Evolutionary conservation across 1,140 invertebrate genomes (phyloP), one percentile per base, ranked within the genome.

Genomic region (Drosophila equinoxialis): DNA sequence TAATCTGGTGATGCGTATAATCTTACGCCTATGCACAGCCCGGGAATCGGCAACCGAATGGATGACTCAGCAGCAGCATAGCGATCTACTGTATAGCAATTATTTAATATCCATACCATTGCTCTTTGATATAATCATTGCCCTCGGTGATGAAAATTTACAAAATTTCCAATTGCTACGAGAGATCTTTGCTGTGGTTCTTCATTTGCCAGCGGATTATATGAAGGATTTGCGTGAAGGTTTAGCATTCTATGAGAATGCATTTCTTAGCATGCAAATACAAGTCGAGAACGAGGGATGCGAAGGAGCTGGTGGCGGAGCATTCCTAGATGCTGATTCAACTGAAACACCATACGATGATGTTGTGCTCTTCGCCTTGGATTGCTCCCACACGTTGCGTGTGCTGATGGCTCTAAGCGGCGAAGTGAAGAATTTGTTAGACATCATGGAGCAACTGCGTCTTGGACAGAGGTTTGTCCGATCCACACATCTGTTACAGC

Each of bases 101-200:
- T 97, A 95, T 91, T 93, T 97, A 70, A 95, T 97, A 85, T 96
- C 97, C 17, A 93, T 97, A 70, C 96, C 97, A 13, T 95, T 97
- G 75, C 92, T 97, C 70, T 95, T 96, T 87, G 96, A 97, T 87
- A 82, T 97, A 1, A 95, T 96, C 90, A 94, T 95, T 59, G 91
- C 96, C 4, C 97, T 96, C 89, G 96, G 96, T 3, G 93, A 94
- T 68, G 78, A 63, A 0, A 74, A 75, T 71, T 65, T 51, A 2
- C 94, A 94, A 51, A 97, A 97, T 86, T 74, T 85, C 4, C 89
- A 93, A 39, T 91, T 96, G 55, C 91, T 97, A 7, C 77, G 92
- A 0, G 94, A 94, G 81, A 94, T 97, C 65, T 82, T 97, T 39
- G 92, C 93, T 0, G 94, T 94, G 57, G 93, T 97, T 14, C 95